Base-by-base conservation (phyloP, 2,113 vertebrate genomes). In the Pangasianodon hypophthalmus region DNA sequence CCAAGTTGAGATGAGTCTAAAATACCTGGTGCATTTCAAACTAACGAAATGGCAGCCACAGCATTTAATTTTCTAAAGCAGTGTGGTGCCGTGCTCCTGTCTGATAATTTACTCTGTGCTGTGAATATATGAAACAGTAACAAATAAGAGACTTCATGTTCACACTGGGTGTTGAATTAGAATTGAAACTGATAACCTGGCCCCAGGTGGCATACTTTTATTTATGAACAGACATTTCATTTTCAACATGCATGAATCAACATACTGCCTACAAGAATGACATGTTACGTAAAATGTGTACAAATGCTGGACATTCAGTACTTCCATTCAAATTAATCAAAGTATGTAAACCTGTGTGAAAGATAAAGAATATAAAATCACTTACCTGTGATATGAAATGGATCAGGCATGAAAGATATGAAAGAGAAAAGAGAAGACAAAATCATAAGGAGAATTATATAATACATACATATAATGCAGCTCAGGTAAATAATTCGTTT, bases 101-200 rank as follows among this genome's bases (percentile, higher is more conserved):
- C 62, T n/a, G 79, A 69, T 44, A 48, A 77, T 41, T 88, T 81
- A 69, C 8, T 10, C 32, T 50, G 46, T 83, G 50, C 87, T 52
- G 44, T 81, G 87, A 48, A 54, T 71, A 71, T 13, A 54, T 54
- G n/a, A 26, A 37, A 52, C 60, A 56, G 6, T 71, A 88, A 41
- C 37, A 67, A 88, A 69, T 32, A 29, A 67, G 32, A 69, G 60
- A 82, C 77, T 62, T 82, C 62, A 29, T 88, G 37, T n/a, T 83
- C 62, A 56, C 26, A 71, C 60, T 88, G 29, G 21, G 60, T 64
- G 26, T 75, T 81, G 29, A 50, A 81, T 46, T 58, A 67, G 14
- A 64, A 67, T 18, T 37, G 21, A 82, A 88, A 88, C 9, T 6
- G 52, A 52, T 83, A 24, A 37, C 44, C 75, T 88, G 48, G 79